Base-by-base conservation (phyloP, 1,140 invertebrate genomes). In the Drosophila lini region DNA sequence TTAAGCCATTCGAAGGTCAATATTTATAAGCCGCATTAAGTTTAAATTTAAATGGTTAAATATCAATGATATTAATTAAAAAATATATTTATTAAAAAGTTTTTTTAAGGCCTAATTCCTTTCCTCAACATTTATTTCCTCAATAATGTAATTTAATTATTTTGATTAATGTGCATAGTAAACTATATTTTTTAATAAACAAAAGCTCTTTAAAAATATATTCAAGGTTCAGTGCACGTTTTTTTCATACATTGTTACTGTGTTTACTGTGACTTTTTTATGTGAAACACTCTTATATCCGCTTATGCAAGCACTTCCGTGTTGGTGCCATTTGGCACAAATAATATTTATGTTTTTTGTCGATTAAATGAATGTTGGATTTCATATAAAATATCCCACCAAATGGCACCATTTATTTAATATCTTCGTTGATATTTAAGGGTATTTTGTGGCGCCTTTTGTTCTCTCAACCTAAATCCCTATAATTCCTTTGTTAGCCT, bases 401-500 rank as follows among this genome's bases (percentile, higher is more conserved):
- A 38, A 53, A 34, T 55, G 52, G 19, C 19, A 22, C 52, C 52
- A 25, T 25, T 55, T 22, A 9, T 11, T 15, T 31, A 48, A 28
- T 47, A 48, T 32, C 15, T 38, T 5, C 19, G 3, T 8, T 15
- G 3, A 7, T 36, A 60, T 44, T 36, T 28, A 2, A 65, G 62
- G n/a, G 62, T 65, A 63, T 44, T 44, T 65, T 62, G 7, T n/a
- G 52, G 19, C 22, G 11, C 19, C 38, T 44, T 4, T 9, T 41
- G 19, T 45, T 32, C 1, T 2, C 32, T n/a, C 34, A 45, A 19
- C 42, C 16, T 1, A 16, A 34, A 44, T 38, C 9, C 40, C 47
- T 11, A 19, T 55, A 53, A 48, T 53, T 64, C 62, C 28, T 16
- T 69, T 69, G 62, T 69, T 67, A 50, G 48, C 47, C 62, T 19